These are phyloP conservation scores for Megathymus violae DNA, from an alignment of 1,140 invertebrate genomes.

Conservation along the genomic window DNA sequence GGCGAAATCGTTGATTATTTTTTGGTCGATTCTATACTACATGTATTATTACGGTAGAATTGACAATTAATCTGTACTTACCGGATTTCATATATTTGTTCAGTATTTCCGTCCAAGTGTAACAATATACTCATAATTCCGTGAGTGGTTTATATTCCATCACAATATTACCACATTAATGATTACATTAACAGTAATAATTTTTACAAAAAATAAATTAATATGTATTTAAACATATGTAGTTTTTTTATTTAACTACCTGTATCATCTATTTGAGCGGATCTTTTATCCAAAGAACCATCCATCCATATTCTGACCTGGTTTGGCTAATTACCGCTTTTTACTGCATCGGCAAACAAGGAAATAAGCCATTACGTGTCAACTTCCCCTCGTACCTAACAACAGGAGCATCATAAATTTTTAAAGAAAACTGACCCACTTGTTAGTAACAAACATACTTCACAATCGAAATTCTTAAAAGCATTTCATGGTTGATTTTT, in stretches of 20 bases:
- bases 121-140: conserved; percentile 62
- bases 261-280: not conserved
- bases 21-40: conserved; percentile 34
- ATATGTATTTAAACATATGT: conserved; percentile 49
- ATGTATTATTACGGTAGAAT: conserved; percentile 25
- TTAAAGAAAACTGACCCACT: too few species aligned
- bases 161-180: conserved; percentile 77
- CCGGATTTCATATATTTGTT: conserved; percentile 28
- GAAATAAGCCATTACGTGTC: too few species aligned
- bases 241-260: conserved; percentile 24
- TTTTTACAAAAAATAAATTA: conserved; percentile 74
- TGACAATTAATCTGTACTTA: conserved; percentile 30
- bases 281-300: too few species aligned
- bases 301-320: too few species aligned
- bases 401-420: too few species aligned
- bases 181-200: conserved; percentile 67
- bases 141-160: conserved; percentile 66
- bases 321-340: too few species aligned
- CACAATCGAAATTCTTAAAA: too few species aligned
- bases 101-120: conserved; percentile 29
- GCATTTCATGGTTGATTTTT: too few species aligned
- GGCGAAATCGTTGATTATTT: conserved; percentile 31
- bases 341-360: too few species aligned
- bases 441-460: too few species aligned
- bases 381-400: too few species aligned